Evolutionary conservation across 2,888 invertebrate genomes (phyloP).

Genomic region (Belgica antarctica): DNA sequence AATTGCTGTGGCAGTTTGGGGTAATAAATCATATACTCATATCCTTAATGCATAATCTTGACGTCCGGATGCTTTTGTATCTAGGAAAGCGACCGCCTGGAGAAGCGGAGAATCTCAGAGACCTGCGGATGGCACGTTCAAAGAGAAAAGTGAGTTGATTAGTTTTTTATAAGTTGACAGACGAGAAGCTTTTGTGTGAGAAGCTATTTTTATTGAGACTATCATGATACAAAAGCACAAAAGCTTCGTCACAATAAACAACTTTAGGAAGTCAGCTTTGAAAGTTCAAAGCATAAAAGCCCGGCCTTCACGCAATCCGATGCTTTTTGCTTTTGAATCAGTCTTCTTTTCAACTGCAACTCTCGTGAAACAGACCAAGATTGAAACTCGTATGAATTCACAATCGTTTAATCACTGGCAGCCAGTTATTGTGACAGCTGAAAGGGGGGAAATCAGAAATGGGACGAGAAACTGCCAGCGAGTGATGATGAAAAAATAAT

Average conservation of each 20-base stretch:
- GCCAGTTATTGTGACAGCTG: background rate
- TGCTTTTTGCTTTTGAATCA: no score
- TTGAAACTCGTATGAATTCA: no score
- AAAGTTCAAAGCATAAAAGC: background rate
- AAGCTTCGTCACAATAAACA: no score
- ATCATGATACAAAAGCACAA: no score
- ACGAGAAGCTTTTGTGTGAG: no score
- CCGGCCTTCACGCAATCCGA: background rate
- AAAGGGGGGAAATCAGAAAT: background rate
- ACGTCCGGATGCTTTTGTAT: background rate
- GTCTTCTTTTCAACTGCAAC: no score
- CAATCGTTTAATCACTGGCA: no score
- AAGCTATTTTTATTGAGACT: no score
- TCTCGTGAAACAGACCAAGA: no score
- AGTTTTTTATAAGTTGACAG: background rate
- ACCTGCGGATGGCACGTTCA: conserved; percentile 78
- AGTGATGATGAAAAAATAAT: background rate
- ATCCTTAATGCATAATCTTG: background rate
- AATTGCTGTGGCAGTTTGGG: conserved; percentile 85
- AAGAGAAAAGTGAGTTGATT: conserved; percentile 72
- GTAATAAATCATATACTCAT: conserved; percentile 51
- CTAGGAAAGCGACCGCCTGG: conserved; percentile 71
- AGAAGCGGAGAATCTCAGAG: conserved; percentile 79
- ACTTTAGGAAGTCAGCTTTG: no score
- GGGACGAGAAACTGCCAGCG: no score